phyloP scores from a whole-genome alignment of 2,113 vertebrate species.

The Toxotes jaculatrix region DNA sequence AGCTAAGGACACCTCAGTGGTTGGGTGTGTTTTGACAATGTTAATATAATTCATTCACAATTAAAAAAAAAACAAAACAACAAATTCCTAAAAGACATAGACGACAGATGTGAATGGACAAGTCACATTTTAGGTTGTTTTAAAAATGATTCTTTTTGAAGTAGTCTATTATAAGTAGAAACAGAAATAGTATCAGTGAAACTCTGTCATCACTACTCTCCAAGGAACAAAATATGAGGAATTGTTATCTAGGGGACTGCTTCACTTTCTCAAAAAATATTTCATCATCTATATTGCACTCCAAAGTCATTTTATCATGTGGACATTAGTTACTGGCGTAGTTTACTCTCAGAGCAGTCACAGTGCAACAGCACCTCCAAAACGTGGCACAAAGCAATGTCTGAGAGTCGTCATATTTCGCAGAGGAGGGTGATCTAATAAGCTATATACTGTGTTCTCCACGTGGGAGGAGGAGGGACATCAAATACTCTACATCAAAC shows the following conservation, averaged over 20 bases:
- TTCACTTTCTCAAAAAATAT: conserved; percentile 20
- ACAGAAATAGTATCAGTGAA: conserved; percentile 28
- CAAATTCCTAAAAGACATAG: not conserved
- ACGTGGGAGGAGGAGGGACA: conserved; percentile 62
- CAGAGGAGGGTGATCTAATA: conserved; percentile 61
- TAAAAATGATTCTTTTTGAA: conserved; percentile 8
- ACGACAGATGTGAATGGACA: not conserved
- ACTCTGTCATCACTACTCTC: not conserved
- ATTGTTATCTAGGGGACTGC: conserved; percentile 15
- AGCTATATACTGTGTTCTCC: conserved; percentile 38
- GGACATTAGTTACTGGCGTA: conserved; percentile 29
- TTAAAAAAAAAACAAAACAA: too few relatives aligned
- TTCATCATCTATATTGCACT: conserved; percentile 34
- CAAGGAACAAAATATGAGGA: conserved; percentile 4
- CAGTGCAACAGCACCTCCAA: not conserved
- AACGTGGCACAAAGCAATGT: conserved; percentile 28
- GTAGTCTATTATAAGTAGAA: not conserved
- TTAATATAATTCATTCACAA: not conserved
- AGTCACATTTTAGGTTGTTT: conserved; percentile 6
- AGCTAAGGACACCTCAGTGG: too few relatives aligned
- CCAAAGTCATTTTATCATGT: conserved; percentile 24
- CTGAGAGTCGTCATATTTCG: conserved; percentile 37
- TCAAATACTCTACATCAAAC: conserved; percentile 73
- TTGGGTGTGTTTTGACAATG: too few relatives aligned
- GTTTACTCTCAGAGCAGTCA: conserved; percentile 27